Conservation (phyloP, 2,113 vertebrate species). For the Anguilla japonica region DNA sequence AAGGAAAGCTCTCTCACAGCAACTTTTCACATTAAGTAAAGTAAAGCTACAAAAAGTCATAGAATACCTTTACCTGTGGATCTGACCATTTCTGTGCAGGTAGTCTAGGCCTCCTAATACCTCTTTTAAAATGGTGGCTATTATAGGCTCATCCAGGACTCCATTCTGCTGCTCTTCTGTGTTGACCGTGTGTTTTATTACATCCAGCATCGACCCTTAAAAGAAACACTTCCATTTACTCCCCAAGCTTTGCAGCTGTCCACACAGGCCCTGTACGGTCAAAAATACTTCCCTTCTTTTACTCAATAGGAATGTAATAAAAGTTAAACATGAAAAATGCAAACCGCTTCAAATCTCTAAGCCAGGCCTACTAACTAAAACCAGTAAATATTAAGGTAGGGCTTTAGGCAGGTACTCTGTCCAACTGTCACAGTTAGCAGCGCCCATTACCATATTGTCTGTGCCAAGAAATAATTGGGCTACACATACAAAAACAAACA, state of each 20-base stretch:
- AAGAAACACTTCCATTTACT: neutral
- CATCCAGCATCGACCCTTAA: constrained; percentile 95
- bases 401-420: too few species aligned
- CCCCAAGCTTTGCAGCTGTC: neutral
- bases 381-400: too few species aligned
- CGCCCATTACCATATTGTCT: too few species aligned
- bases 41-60: neutral
- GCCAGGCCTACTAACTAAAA: neutral
- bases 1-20: too few species aligned
- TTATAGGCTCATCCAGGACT: constrained; percentile 89
- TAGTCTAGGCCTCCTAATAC: constrained; percentile 96
- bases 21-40: too few species aligned
- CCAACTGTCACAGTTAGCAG: too few species aligned
- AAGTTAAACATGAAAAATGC: neutral
- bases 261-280: neutral
- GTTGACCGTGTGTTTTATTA: constrained; percentile 90
- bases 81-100: constrained; percentile 96
- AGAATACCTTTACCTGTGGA: constrained; percentile 81
- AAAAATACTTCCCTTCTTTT: neutral
- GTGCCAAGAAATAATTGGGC: too few species aligned
- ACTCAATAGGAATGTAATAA: neutral
- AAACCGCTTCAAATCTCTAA: neutral
- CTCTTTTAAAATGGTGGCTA: constrained; percentile 97
- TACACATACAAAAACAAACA: too few species aligned
- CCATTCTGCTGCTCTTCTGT: constrained; percentile 88